Conservation (phyloP, 2,113 vertebrate genomes). For the Emydura subglobosa region DNA sequence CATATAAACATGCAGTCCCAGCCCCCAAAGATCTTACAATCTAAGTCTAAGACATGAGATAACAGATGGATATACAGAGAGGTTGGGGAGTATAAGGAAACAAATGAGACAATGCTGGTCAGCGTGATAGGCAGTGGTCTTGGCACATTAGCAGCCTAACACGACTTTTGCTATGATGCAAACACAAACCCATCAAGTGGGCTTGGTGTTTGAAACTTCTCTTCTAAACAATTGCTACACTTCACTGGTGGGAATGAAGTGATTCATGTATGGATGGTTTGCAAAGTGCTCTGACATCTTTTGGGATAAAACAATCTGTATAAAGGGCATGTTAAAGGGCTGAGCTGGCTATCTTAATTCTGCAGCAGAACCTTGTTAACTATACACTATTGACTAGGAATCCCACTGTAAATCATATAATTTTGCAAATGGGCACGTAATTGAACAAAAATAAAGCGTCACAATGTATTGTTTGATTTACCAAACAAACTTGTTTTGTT, state of each 20-base stretch:
- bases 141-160: too few species aligned
- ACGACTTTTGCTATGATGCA: too few species aligned
- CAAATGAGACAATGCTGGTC: too few species aligned
- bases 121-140: too few species aligned
- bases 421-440: slow-evolving; percentile 26
- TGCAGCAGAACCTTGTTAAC: slow-evolving; percentile 15
- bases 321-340: neutral
- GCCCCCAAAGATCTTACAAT: too few species aligned
- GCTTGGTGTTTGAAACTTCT: too few species aligned
- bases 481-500: slow-evolving; percentile 18
- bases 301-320: slow-evolving; percentile 17
- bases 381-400: slow-evolving; percentile 31
- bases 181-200: too few species aligned
- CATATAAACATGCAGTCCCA: too few species aligned
- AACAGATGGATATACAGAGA: too few species aligned
- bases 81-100: too few species aligned
- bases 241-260: neutral
- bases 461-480: slow-evolving; percentile 32
- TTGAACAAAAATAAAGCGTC: neutral
- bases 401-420: neutral
- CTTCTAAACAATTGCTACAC: neutral
- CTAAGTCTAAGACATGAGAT: too few species aligned
- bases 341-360: slow-evolving; percentile 40
- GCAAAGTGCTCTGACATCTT: neutral
- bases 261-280: slow-evolving; percentile 3